phyloP scores from a whole-genome alignment of 2,113 vertebrate species.

The Centropus unirufus region DNA sequence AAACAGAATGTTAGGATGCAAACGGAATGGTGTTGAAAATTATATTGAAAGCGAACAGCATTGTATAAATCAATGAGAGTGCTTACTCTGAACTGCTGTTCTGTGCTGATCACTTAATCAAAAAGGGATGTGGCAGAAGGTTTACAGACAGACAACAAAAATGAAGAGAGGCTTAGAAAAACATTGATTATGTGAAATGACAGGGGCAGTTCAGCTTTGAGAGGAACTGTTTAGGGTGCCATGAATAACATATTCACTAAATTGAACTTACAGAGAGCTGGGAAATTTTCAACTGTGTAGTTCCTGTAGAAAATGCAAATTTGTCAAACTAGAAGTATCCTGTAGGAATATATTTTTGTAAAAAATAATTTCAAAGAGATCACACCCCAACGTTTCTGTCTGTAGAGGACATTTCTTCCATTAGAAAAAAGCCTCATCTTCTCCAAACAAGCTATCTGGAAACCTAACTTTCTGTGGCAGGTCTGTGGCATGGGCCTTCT shows the following conservation, averaged over 20 bases:
- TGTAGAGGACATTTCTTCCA: background rate
- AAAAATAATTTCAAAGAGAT: background rate
- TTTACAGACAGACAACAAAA: conserved; percentile 10
- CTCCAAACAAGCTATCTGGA: background rate
- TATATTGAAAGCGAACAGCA: background rate
- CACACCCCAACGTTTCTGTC: background rate
- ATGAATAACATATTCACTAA: conserved; percentile 20
- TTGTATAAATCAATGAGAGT: conserved; percentile 23
- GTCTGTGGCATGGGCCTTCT: background rate
- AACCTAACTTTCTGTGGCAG: background rate
- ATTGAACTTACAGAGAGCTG: background rate
- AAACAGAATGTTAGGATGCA: conserved; percentile 15
- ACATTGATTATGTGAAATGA: background rate
- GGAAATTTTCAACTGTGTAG: background rate
- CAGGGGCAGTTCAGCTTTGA: background rate
- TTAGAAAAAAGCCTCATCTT: background rate
- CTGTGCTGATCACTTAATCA: background rate
- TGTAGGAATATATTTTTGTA: background rate
- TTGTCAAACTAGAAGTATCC: background rate
- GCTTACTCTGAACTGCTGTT: background rate
- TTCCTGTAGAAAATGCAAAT: background rate
- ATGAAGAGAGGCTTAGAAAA: background rate
- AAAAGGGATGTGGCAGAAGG: background rate
- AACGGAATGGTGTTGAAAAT: background rate
- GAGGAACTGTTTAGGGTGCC: background rate